Percentiles rank a stretch among this genome's conserved stretches.
phyloP scores from a whole-genome alignment of 2,888 invertebrate species.

The Pteria penguin region DNA sequence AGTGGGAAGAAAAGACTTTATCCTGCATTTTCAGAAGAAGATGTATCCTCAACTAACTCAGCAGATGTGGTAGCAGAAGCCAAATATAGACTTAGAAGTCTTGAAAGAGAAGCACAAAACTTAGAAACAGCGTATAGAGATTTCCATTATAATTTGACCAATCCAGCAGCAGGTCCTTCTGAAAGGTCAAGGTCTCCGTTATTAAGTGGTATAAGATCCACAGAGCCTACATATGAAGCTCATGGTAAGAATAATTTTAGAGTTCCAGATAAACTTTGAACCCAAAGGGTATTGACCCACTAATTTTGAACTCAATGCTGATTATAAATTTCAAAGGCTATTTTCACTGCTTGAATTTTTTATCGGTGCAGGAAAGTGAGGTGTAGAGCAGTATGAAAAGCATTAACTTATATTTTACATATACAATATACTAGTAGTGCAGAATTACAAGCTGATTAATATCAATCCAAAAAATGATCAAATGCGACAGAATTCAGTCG shows the following conservation, averaged over 20 bases:
- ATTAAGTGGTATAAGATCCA: neutral
- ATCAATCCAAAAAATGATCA: no score
- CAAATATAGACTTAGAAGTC: constrained; percentile 71
- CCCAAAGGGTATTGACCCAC: neutral
- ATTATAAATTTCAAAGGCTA: neutral
- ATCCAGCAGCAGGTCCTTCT: constrained; percentile 56
- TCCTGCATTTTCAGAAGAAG: constrained; percentile 65
- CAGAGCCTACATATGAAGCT: neutral
- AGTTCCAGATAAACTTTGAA: constrained; percentile 3
- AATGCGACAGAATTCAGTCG: no score
- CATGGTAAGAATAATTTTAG: neutral
- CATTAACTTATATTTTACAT: no score
- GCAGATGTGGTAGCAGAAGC: constrained; percentile 75
- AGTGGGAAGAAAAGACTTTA: constrained; percentile 48
- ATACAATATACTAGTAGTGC: no score
- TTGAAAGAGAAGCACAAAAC: constrained; percentile 77
- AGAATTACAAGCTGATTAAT: no score
- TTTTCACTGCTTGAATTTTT: no score
- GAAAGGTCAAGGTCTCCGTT: constrained; percentile 29
- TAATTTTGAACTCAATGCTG: neutral
- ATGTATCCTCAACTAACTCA: constrained; percentile 64
- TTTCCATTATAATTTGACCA: constrained; percentile 71
- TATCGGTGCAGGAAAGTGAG: no score
- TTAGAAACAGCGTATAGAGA: constrained; percentile 69
- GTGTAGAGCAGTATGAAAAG: no score